Evolutionary conservation across 2,797 vertebrate genomes (phyloP).

Genomic region (Chiroxiphia lanceolata): DNA sequence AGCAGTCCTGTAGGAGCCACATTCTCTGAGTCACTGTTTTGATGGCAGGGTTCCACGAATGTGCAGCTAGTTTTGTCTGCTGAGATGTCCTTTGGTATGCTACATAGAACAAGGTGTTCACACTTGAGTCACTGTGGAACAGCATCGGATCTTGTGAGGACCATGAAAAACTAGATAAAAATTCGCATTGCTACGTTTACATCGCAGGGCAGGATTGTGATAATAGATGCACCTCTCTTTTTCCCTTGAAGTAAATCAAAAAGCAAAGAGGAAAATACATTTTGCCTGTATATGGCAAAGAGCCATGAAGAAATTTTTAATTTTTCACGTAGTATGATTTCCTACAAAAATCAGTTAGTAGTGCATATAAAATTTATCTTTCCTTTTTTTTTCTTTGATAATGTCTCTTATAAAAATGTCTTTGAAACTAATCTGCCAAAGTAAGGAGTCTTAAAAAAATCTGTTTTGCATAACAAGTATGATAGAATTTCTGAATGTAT

Average conservation of each 20-base stretch:
- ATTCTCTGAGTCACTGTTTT: constrained; percentile 60
- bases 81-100: background rate
- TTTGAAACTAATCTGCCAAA: background rate
- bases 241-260: background rate
- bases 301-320: background rate
- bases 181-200: background rate
- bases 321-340: background rate
- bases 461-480: background rate
- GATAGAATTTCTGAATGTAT: background rate
- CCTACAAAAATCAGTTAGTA: background rate
- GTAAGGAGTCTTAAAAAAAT: background rate
- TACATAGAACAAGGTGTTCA: background rate
- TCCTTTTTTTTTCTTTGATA: background rate
- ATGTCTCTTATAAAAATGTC: background rate
- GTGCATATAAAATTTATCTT: background rate
- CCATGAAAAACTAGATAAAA: background rate
- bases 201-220: background rate
- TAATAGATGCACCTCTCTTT: background rate
- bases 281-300: background rate
- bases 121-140: background rate
- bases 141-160: background rate
- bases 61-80: background rate
- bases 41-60: constrained; percentile 39
- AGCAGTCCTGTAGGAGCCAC: constrained; percentile 58
- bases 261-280: background rate